Evolutionary conservation across 2,888 invertebrate species (phyloP).

Genomic region (Exephanes ischioxanthus): DNA sequence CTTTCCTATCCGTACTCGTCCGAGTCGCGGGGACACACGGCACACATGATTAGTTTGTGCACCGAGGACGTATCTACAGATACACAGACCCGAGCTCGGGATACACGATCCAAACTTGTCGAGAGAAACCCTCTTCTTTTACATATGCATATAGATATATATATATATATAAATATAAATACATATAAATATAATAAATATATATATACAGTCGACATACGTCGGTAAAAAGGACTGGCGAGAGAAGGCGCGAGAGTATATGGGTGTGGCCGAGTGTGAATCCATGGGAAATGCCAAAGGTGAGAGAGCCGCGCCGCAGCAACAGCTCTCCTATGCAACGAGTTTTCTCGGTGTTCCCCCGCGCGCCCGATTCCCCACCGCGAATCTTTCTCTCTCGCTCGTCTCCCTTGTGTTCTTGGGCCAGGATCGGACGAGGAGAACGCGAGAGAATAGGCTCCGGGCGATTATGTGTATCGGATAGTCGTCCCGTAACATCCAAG

Average conservation of each 20-base stretch:
- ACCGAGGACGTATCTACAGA: background rate
- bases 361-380: slow-evolving; percentile 23
- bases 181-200: background rate
- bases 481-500: slow-evolving; percentile 46
- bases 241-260: slow-evolving; percentile 54
- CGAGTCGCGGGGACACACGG: slow-evolving; percentile 14
- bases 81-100: background rate
- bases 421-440: slow-evolving; percentile 19
- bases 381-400: slow-evolving; percentile 43
- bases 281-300: slow-evolving; percentile 82
- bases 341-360: slow-evolving; percentile 55
- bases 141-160: background rate
- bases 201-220: background rate
- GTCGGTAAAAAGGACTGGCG: slow-evolving; percentile 34
- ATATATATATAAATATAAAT: background rate
- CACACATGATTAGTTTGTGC: slow-evolving; percentile 4
- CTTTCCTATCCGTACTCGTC: slow-evolving; percentile 34
- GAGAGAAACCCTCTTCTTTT: background rate
- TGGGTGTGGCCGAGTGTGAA: slow-evolving; percentile 78
- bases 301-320: slow-evolving; percentile 60
- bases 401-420: slow-evolving; percentile 37
- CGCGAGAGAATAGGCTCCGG: slow-evolving; percentile 44
- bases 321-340: slow-evolving; percentile 48
- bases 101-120: background rate
- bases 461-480: slow-evolving; percentile 63